phyloP scores from a whole-genome alignment of 2,113 vertebrate genomes.

The Taxidea taxus region DNA sequence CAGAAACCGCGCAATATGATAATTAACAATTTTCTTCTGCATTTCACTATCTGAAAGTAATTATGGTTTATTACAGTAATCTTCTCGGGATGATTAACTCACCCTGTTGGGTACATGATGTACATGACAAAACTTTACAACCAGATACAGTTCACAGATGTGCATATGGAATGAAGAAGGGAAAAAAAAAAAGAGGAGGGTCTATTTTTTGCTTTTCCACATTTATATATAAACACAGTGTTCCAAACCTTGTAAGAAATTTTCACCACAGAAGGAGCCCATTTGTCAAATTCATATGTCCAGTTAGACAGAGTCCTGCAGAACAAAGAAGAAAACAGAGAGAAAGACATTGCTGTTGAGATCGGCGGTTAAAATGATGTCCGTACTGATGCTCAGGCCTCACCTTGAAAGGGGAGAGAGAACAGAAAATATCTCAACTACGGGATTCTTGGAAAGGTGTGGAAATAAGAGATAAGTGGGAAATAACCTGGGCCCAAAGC shows the following conservation, averaged over 20 bases:
- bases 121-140: conserved; percentile 71
- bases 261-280: conserved; percentile 97
- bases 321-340: conserved; percentile 35
- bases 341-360: neutral
- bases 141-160: conserved; percentile 64
- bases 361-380: neutral
- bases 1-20: conserved; percentile 69
- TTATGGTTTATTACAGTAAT: conserved; percentile 70
- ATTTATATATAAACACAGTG: conserved; percentile 62
- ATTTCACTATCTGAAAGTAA: conserved; percentile 78
- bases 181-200: neutral
- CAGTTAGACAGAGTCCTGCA: conserved; percentile 96
- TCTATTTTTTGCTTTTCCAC: conserved; percentile 44
- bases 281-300: conserved; percentile 98
- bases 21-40: conserved; percentile 76
- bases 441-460: conserved; percentile 41
- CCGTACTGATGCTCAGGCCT: conserved; percentile 32
- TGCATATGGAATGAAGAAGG: conserved; percentile 23
- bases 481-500: neutral
- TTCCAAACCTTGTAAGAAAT: conserved; percentile 96
- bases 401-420: neutral
- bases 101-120: conserved; percentile 56
- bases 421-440: neutral
- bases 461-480: conserved; percentile 33
- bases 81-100: conserved; percentile 72